Conservation (phyloP, 2,797 vertebrate genomes). For the Uromys caudimaculatus region DNA sequence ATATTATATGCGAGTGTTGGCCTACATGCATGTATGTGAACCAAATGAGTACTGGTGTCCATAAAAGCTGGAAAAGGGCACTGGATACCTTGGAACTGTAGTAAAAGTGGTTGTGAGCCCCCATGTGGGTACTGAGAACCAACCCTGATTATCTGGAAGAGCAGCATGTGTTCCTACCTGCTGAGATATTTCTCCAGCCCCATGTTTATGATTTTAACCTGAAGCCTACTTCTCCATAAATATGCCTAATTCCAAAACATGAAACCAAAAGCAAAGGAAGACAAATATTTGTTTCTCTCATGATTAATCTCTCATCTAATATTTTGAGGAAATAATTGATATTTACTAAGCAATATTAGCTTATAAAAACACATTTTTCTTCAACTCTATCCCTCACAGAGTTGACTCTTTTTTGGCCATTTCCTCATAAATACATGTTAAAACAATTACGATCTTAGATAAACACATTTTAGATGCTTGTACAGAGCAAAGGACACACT, state of each 20-base stretch:
- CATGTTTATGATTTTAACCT: neutral
- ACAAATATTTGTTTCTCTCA: neutral
- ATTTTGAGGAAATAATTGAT: constrained; percentile 45
- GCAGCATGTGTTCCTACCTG: neutral
- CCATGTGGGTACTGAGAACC: no score
- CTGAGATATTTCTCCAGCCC: neutral
- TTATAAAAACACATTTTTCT: neutral
- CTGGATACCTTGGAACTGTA: neutral
- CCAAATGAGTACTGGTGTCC: no score
- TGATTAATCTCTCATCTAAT: neutral
- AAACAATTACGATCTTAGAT: neutral
- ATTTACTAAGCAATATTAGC: neutral
- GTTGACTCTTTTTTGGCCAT: neutral
- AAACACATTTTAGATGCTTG: neutral
- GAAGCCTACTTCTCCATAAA: neutral
- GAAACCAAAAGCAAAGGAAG: constrained; percentile 4
- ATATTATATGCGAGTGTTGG: neutral
- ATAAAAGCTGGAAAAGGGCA: no score
- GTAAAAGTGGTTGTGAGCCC: neutral
- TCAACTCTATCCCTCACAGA: neutral
- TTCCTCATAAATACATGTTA: neutral
- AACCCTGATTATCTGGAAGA: neutral
- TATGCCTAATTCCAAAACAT: neutral
- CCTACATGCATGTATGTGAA: neutral
- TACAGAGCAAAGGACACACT: neutral